Conservation (phyloP, 1,140 invertebrate species). For the Diuraphis noxia region DNA sequence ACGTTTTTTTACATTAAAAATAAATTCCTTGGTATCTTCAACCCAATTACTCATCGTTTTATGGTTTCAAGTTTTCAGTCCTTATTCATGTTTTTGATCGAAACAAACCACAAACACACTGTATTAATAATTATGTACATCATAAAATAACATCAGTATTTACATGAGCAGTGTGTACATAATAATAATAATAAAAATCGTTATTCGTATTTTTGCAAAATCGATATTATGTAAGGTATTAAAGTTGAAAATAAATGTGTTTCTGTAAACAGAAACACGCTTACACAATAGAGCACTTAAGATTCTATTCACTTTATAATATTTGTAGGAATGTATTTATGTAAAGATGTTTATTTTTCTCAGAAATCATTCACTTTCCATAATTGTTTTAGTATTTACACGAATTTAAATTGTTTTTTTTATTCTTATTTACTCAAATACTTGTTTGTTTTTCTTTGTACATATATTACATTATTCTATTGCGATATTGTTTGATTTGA, state of each 20-base stretch:
- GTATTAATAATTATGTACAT: neutral
- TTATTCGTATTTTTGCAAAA: neutral
- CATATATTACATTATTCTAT: neutral
- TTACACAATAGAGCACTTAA: constrained; percentile 2
- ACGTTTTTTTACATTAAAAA: neutral
- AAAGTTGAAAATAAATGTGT: neutral
- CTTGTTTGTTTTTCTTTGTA: neutral
- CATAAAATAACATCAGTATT: neutral
- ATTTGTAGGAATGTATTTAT: neutral
- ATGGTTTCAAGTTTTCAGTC: neutral
- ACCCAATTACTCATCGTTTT: neutral
- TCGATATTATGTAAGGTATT: neutral
- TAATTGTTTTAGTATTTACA: neutral
- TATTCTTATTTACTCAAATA: neutral
- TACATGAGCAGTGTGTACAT: neutral
- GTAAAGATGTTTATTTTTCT: neutral
- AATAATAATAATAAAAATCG: neutral
- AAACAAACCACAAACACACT: neutral
- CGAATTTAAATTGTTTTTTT: neutral
- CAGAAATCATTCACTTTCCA: neutral
- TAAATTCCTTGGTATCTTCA: neutral
- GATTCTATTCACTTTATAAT: constrained; percentile 4
- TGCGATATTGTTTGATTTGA: neutral
- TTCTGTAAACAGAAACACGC: neutral
- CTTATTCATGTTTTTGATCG: neutral